phyloP scores from a whole-genome alignment of 2,113 vertebrate species.

The Egretta garzetta region DNA sequence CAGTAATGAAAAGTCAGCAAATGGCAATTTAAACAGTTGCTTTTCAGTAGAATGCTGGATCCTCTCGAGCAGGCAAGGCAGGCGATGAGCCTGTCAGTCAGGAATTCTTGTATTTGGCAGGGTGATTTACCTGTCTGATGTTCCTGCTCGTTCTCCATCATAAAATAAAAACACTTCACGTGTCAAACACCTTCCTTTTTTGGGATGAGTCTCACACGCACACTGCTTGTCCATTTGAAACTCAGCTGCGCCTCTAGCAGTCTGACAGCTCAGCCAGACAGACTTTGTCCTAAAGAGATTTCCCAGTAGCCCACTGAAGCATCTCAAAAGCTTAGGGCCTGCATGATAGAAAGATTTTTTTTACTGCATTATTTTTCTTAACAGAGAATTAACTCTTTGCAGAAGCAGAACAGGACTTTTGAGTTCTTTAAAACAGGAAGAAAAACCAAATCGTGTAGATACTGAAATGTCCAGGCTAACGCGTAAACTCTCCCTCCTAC shows the following conservation, averaged over 20 bases:
- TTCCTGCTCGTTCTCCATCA: slow-evolving; percentile 33
- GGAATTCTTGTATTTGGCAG: background rate
- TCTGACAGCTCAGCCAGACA: slow-evolving; percentile 50
- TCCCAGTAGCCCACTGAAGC: background rate
- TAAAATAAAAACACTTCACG: slow-evolving; percentile 50
- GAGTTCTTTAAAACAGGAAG: background rate
- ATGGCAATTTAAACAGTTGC: background rate
- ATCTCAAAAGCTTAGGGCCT: background rate
- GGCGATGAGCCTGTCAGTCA: slow-evolving; percentile 26
- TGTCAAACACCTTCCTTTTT: slow-evolving; percentile 44
- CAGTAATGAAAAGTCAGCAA: slow-evolving; percentile 37
- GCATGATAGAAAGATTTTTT: background rate
- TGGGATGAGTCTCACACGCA: background rate
- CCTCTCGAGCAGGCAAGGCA: background rate
- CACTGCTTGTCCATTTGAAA: background rate
- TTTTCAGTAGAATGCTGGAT: slow-evolving; percentile 7
- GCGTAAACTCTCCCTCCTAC: background rate
- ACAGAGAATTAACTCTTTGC: background rate
- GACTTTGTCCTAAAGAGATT: slow-evolving; percentile 8
- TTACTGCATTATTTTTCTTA: background rate
- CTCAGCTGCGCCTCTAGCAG: slow-evolving; percentile 28
- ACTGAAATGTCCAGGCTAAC: background rate
- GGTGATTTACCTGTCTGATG: slow-evolving; percentile 45
- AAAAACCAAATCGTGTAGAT: background rate
- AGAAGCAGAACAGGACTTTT: background rate